Base-by-base conservation (phyloP, 92 coral and sea anemone genomes). In the Actinernus sp. region DNA sequence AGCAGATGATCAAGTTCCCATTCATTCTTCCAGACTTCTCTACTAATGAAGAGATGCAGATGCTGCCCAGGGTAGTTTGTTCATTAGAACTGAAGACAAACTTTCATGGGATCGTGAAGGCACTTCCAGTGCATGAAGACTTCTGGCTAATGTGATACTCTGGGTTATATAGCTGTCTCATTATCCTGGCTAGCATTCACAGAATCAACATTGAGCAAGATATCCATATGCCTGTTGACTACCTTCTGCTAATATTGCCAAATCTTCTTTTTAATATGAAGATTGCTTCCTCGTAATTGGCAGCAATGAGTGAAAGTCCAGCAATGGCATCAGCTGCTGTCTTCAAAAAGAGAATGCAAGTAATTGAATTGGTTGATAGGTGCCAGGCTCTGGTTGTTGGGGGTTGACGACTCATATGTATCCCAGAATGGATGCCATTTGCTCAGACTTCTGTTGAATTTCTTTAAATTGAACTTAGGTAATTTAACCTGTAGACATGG, bases 371-470 rank as follows among this genome's bases (percentile, higher is more conserved):
- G 41, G n/a, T 65, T 51, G 25, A 43, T 38, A 27, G 52, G 60
- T 48, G 50, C 47, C 59, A 73, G 32, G 73, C 32, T 24, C 43
- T 69, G 80, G 58, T 71, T 63, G 27, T 58, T 74, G 64, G 70
- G 80, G 40, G 63, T 80, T 26, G 87, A 75, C 12, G 80, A 68
- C 20, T 59, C 63, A 22, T 59, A 71, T 58, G 71, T 61, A 24
- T 71, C 80, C 87, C 79, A 80, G 51, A 79, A 55, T 33, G 87
- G 20, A 49, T 65, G 76, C 53, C 53, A 80, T 29, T 80, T 76
- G 28, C 43, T 30, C 30, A 49, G 37, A 31, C 70, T 61, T 61
- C 79, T 73, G 18, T 34, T 58, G 32, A 79, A 79, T 41, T 69
- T 70, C 73, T 80, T 71, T 31, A 81, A 49, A 12, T 52, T 63